These are phyloP conservation scores for Eupleurogrammus muticus DNA, from an alignment of 2,797 vertebrate genomes.

Conservation along the genomic window DNA sequence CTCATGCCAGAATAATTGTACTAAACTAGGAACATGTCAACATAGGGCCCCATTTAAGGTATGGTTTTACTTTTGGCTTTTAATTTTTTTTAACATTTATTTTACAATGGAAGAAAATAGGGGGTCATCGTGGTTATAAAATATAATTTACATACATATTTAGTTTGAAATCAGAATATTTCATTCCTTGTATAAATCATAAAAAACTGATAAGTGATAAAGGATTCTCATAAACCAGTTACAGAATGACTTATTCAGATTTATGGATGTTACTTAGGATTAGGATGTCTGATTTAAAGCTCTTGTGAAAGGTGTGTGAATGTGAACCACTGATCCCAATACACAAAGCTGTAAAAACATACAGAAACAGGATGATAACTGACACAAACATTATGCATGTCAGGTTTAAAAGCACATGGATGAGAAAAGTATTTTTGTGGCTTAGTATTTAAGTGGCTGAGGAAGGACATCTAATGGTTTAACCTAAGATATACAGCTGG, in stretches of 20 bases:
- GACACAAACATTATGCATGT: not conserved
- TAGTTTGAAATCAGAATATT: not conserved
- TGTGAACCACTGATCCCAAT: constrained; percentile 1
- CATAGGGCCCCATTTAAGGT: too few relatives aligned
- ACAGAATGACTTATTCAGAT: constrained; percentile 3
- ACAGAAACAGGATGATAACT: not conserved
- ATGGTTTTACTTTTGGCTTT: too few relatives aligned
- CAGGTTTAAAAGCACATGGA: not conserved
- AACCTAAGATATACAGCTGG: not conserved
- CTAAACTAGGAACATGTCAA: too few relatives aligned
- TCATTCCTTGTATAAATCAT: not conserved
- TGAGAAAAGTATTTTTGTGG: not conserved
- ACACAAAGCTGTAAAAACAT: constrained; percentile 5
- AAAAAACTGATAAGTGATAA: constrained; percentile 10
- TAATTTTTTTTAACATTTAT: too few relatives aligned
- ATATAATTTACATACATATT: too few relatives aligned
- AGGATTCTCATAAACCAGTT: not conserved
- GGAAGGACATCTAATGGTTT: constrained; percentile 52
- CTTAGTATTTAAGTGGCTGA: constrained; percentile 14
- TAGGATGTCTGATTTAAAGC: constrained; percentile 18
- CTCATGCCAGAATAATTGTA: too few relatives aligned
- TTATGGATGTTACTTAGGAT: constrained; percentile 26
- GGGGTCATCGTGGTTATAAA: too few relatives aligned
- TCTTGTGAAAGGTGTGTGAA: constrained; percentile 7
- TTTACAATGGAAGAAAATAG: too few relatives aligned